Evolutionary conservation across 2,888 invertebrate species (phyloP), one percentile per base, ranked within the genome.

Genomic region (Aphodius sticticus): DNA sequence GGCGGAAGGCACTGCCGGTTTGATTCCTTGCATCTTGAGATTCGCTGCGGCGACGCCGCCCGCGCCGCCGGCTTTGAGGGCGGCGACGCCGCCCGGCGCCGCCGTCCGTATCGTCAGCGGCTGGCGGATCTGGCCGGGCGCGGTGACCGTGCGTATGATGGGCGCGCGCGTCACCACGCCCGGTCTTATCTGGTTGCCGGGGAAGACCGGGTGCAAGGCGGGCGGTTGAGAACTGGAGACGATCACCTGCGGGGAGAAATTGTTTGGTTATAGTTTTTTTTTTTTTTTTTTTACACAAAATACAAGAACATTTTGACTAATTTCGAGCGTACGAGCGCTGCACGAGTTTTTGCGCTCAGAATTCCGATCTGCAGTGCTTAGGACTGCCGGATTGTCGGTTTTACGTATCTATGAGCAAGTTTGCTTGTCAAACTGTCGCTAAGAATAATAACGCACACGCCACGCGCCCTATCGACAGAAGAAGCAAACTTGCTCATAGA

Each of bases 1-100:
- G 82, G 88, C 87, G 85, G 91, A 90, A 90, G 91, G 91, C 90
- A 91, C 90, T 89, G 89, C 84, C 85, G 92, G 90, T 91, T 92
- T 92, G 69, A 92, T 81, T 83, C 86, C 86, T 85, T 87, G 88
- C 76, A 89, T 86, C 87, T 88, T 90, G 84, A 80, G 88, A 87
- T 87, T 84, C 76, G 86, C 83, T 79, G 89, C 86, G 79, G 86
- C 83, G 79, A 89, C 86, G 79, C 89, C 85, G 37, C 88, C 87
- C 78, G 89, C 12, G 1, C 1, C 83, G 79, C 89, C 87, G 79
- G 89, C 85, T 26, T 26, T 26, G 26, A 26, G 26, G 26, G 26
- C 12, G 2, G 7, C 83, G 79, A 89, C 87, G 79, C 89, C 87
- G 78, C 87, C 83, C 38, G 89, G 86, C 36, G 86, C 84, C 76